Conservation (phyloP, 1,140 invertebrate genomes). For the Drosophila repletoides region DNA sequence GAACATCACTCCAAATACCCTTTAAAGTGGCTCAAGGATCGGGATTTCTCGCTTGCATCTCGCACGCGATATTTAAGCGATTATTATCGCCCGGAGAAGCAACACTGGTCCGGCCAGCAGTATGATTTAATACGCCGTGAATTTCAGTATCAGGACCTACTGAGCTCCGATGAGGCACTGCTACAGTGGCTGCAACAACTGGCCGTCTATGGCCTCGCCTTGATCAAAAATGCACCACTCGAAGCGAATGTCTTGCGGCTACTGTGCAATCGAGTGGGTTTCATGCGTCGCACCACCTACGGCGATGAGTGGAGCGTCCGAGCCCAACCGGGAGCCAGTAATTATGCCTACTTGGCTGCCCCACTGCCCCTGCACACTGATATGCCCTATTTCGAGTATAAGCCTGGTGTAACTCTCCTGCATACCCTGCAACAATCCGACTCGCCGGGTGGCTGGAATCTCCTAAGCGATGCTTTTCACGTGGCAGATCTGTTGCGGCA, state of each 20-base stretch:
- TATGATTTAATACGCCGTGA: slow-evolving; percentile 83
- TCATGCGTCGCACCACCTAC: slow-evolving; percentile 86
- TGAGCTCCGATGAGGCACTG: slow-evolving; percentile 83
- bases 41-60: slow-evolving; percentile 84
- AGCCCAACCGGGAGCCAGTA: slow-evolving; percentile 86
- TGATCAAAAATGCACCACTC: slow-evolving; percentile 84
- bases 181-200: slow-evolving; percentile 85
- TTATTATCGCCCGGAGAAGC: slow-evolving; percentile 83
- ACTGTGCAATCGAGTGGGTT: slow-evolving; percentile 85
- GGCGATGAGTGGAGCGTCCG: slow-evolving; percentile 86
- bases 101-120: slow-evolving; percentile 84
- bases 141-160: slow-evolving; percentile 84
- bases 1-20: slow-evolving; percentile 83
- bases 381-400: slow-evolving; percentile 88
- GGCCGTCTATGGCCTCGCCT: slow-evolving; percentile 84
- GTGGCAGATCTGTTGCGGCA: slow-evolving; percentile 84
- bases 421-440: slow-evolving; percentile 87
- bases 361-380: slow-evolving; percentile 87
- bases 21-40: slow-evolving; percentile 84
- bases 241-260: slow-evolving; percentile 83
- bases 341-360: slow-evolving; percentile 87
- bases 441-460: slow-evolving; percentile 85
- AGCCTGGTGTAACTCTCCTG: slow-evolving; percentile 86
- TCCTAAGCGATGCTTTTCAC: slow-evolving; percentile 85
- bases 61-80: slow-evolving; percentile 83